Evolutionary conservation across 2,113 vertebrate genomes (phyloP).

Genomic region (Orcinus orca): DNA sequence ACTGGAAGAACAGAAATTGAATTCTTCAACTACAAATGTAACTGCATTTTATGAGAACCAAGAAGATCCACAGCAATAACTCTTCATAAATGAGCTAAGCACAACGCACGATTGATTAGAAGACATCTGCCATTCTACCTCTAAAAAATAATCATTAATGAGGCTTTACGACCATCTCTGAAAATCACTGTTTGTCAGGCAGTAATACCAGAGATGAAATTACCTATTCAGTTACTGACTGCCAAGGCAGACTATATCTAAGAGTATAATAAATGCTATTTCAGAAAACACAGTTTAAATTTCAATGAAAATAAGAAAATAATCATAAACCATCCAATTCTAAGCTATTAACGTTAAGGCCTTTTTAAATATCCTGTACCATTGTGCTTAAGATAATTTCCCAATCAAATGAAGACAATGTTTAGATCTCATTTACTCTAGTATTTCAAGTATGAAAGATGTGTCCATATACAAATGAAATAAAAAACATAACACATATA

Average conservation of each 20-base stretch:
- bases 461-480: not conserved
- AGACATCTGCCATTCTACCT: not conserved
- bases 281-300: slow-evolving; percentile 41
- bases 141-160: slow-evolving; percentile 9
- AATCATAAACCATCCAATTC: not conserved
- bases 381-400: not conserved
- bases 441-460: slow-evolving; percentile 16
- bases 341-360: not conserved
- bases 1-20: slow-evolving; percentile 52
- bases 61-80: slow-evolving; percentile 15
- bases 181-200: slow-evolving; percentile 12
- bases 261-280: slow-evolving; percentile 36
- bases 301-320: slow-evolving; percentile 42
- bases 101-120: not conserved
- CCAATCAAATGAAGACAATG: not conserved
- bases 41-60: slow-evolving; percentile 27
- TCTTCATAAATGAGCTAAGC: slow-evolving; percentile 18
- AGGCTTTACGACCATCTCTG: not conserved
- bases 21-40: slow-evolving; percentile 57
- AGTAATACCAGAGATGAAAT: slow-evolving; percentile 43
- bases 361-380: not conserved
- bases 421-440: not conserved
- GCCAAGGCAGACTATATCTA: slow-evolving; percentile 36
- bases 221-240: slow-evolving; percentile 41
- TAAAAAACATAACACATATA: not conserved